Evolutionary conservation across 2,797 vertebrate species (phyloP), one percentile per base, ranked within the genome.

Genomic region (Falco rusticolus): DNA sequence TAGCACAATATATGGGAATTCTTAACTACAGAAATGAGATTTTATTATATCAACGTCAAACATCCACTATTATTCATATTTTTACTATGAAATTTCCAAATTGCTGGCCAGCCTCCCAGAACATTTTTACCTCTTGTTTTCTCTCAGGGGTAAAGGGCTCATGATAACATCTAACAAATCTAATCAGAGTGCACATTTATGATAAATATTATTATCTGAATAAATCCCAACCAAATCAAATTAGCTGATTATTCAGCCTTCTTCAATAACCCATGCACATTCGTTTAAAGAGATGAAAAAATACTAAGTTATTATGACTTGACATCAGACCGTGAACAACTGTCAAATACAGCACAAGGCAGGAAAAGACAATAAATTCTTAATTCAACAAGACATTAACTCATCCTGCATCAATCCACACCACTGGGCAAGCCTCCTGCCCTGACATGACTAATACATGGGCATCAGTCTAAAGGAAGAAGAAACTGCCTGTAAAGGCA

Each of bases 371-470:
- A 80, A 57, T 13, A 16, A 68, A 68, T 71, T 71, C 50, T 74
- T 85, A 80, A 89, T 94, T 92, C 84, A 63, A 57, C 24, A 89
- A 57, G 81, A 94, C 68, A 65, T 57, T 22, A 91, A 93, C 83
- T 93, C 83, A 93, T 82, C 31, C 57, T 63, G 41, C 78, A 82
- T 87, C 80, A 92, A 45, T 70, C 48, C 61, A 54, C 29, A 16
- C 34, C 61, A 63, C 50, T 29, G 37, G 61, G 77, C 89, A 93
- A 82, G 47, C 39, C 50, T 94, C 50, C 72, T 92, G 75, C 72
- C 82, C 54, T 39, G 39, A 66, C 61, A 29, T 75, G 81, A 87
- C 66, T 93, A 65, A 72, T 24, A 16, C 16, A 26, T 2, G 5
- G 81, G 48, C 68, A 85, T n/a, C 39, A 47, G 18, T 59, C 84